Evolutionary conservation across 2,797 vertebrate species (phyloP).

Genomic region (Crocidura indochinensis): DNA sequence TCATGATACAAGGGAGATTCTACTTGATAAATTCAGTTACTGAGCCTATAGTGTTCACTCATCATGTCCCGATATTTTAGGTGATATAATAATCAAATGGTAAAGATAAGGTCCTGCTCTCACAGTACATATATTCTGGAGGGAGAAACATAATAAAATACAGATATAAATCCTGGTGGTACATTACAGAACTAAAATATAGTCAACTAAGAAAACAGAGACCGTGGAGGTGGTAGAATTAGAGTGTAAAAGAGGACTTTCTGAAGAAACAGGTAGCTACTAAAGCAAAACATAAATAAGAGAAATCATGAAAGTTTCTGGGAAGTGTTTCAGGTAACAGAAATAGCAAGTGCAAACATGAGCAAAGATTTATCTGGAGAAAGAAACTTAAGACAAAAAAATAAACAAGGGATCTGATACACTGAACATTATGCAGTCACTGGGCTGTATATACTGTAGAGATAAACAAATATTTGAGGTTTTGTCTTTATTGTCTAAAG

Average conservation of each 20-base stretch:
- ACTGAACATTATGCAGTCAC: background rate
- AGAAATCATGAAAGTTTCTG: conserved; percentile 28
- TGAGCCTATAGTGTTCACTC: background rate
- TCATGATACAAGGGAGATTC: background rate
- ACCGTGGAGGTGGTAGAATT: background rate
- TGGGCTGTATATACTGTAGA: background rate
- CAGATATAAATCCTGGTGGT: background rate
- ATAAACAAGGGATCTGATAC: background rate
- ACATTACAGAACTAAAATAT: conserved; percentile 23
- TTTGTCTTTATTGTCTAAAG: background rate
- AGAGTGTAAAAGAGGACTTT: conserved; percentile 23
- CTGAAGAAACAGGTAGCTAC: background rate
- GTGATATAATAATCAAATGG: conserved; percentile 5
- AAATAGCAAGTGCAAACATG: conserved; percentile 40
- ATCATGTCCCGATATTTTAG: background rate
- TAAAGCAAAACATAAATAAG: conserved; percentile 32
- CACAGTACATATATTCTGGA: background rate
- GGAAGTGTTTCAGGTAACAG: conserved; percentile 6
- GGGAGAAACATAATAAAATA: background rate
- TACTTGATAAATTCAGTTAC: background rate
- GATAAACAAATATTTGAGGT: background rate
- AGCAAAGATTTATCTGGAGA: conserved; percentile 46
- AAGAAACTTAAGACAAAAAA: conserved; percentile 11
- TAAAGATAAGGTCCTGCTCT: background rate
- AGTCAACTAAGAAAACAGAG: conserved; percentile 33